Conservation (phyloP, 1,140 invertebrate genomes). For the Bombus vancouverensis region DNA sequence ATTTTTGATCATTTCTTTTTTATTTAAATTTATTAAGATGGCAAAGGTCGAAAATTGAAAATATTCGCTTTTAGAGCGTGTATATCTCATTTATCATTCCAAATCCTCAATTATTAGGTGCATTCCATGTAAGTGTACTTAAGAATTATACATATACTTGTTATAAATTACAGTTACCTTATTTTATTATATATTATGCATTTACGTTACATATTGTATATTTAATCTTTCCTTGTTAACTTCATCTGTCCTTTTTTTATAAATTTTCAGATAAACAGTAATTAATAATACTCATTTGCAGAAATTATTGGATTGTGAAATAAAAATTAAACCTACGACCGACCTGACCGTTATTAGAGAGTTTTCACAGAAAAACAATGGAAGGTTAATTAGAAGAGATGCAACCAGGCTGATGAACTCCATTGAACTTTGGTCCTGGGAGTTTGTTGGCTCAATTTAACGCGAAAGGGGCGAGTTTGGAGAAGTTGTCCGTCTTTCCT, state of each 20-base stretch:
- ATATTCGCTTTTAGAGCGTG: neutral
- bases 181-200: neutral
- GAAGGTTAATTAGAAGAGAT: conserved; percentile 20
- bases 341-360: neutral
- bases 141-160: too few relatives aligned
- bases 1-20: too few relatives aligned
- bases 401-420: conserved; percentile 24
- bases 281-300: neutral
- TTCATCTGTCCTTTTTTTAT: neutral
- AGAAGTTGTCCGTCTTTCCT: conserved; percentile 23
- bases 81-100: neutral
- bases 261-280: neutral
- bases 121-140: too few relatives aligned
- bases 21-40: too few relatives aligned
- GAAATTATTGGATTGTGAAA: neutral
- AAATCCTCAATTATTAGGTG: too few relatives aligned
- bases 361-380: conserved; percentile 14
- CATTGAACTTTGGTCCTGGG: conserved; percentile 19
- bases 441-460: conserved; percentile 43
- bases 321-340: neutral
- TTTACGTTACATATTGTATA: neutral
- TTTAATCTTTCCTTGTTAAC: too few relatives aligned
- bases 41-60: neutral
- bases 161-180: too few relatives aligned
- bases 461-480: conserved; percentile 1